Conservation (phyloP, 2,113 vertebrate species). For the Otus sunia region DNA sequence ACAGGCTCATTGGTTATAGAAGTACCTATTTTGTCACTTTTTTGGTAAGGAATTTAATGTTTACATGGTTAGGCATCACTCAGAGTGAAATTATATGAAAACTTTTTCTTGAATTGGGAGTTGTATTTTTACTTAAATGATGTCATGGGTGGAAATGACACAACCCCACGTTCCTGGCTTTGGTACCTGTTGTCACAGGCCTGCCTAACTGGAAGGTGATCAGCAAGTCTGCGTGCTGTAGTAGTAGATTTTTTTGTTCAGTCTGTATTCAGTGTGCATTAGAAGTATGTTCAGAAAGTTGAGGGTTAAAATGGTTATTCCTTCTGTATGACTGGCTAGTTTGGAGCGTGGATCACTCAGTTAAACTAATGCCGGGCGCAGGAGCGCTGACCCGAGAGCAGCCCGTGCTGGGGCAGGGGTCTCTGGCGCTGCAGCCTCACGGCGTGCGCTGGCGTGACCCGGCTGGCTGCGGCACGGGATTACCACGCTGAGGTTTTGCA, state of each 20-base stretch:
- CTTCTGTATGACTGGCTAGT: too few species aligned
- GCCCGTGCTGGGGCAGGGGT: too few species aligned
- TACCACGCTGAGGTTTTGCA: neutral
- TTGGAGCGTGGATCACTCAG: too few species aligned
- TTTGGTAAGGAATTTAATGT: neutral
- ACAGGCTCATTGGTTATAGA: neutral
- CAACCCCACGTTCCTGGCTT: neutral
- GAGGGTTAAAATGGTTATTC: neutral
- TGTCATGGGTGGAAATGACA: neutral
- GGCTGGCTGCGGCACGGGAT: too few species aligned
- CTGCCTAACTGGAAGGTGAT: neutral
- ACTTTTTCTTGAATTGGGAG: neutral
- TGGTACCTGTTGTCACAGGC: neutral
- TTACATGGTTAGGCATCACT: neutral
- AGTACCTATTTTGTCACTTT: neutral
- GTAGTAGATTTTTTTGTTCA: neutral
- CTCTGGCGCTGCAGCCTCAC: too few species aligned
- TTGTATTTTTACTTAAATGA: neutral
- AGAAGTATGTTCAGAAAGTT: neutral
- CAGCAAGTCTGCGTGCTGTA: neutral
- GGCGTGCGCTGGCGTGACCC: too few species aligned
- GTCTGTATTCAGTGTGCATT: accelerated
- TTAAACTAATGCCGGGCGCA: too few species aligned
- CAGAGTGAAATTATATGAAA: neutral
- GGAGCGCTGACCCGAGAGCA: too few species aligned